A percentile compares a stretch with the other conserved stretches of the same genome.
phyloP scores from a whole-genome alignment of 2,888 invertebrate genomes.

The Lymantria monacha region DNA sequence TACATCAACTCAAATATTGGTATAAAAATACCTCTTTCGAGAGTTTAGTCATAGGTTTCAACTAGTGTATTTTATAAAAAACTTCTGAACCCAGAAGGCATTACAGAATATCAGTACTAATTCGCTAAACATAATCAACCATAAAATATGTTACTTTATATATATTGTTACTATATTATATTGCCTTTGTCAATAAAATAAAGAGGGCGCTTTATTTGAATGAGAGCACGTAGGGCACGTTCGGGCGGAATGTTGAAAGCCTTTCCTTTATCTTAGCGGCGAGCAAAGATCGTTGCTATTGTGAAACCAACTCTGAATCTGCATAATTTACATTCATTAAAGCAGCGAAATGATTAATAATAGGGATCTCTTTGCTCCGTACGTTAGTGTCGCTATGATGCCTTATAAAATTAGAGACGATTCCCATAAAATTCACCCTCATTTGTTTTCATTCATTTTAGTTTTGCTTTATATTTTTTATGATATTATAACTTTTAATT shows the following conservation, averaged over 20 bases:
- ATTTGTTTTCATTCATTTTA: too few species aligned
- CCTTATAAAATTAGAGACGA: background rate
- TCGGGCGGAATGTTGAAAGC: constrained; percentile 37
- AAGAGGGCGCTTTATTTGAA: constrained; percentile 19
- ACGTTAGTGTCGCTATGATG: constrained; percentile 38
- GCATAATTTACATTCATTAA: constrained; percentile 80
- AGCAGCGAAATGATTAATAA: constrained; percentile 79
- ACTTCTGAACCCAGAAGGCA: too few species aligned
- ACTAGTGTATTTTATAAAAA: too few species aligned
- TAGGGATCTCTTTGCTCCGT: constrained; percentile 59
- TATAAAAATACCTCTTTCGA: too few species aligned
- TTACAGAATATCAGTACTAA: too few species aligned
- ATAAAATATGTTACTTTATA: background rate
- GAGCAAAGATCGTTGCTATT: constrained; percentile 65
- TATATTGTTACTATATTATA: background rate
- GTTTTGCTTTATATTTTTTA: too few species aligned
- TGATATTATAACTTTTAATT: too few species aligned
- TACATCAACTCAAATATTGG: too few species aligned
- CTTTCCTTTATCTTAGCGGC: constrained; percentile 50
- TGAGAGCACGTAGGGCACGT: constrained; percentile 31
- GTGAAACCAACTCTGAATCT: constrained; percentile 67
- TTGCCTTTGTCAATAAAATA: background rate
- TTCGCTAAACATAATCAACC: too few species aligned
- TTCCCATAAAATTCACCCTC: background rate
- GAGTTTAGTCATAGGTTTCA: too few species aligned